A percentile compares a stretch with the other conserved stretches of the same genome.
Evolutionary conservation across 2,797 vertebrate genomes (phyloP).

Genomic region (Sebastes nivosus): DNA sequence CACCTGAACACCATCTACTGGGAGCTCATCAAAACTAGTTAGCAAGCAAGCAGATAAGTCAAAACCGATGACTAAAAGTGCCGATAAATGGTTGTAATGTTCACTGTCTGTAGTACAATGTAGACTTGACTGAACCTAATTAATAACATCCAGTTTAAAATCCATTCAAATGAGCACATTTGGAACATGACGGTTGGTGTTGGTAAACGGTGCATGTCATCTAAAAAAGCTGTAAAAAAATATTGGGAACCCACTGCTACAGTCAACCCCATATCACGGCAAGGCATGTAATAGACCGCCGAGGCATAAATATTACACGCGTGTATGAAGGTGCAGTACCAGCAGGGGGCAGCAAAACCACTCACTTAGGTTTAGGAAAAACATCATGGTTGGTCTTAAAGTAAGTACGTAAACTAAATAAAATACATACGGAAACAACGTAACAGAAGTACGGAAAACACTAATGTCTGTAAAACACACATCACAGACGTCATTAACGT

Average conservation of each 20-base stretch:
- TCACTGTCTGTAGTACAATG: background rate
- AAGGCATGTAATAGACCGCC: background rate
- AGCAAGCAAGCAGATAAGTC: background rate
- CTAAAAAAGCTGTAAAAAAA: background rate
- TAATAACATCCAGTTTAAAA: background rate
- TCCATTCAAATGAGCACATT: background rate
- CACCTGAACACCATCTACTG: background rate
- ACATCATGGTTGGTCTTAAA: too few species aligned
- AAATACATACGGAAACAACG: too few species aligned
- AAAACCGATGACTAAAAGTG: background rate
- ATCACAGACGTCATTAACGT: too few species aligned
- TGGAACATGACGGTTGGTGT: background rate
- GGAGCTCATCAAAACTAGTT: background rate
- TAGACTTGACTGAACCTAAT: background rate
- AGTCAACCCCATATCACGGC: background rate
- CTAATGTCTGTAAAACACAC: too few species aligned
- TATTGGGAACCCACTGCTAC: background rate
- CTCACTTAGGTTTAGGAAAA: too few species aligned
- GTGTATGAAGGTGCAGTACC: too few species aligned
- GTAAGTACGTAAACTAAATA: too few species aligned
- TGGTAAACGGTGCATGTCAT: background rate
- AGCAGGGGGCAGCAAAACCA: too few species aligned
- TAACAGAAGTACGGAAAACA: too few species aligned
- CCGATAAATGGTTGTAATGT: background rate
- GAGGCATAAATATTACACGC: accelerated